Evolutionary conservation across 1,140 invertebrate genomes (phyloP).

Genomic region (Dysdera silvatica): DNA sequence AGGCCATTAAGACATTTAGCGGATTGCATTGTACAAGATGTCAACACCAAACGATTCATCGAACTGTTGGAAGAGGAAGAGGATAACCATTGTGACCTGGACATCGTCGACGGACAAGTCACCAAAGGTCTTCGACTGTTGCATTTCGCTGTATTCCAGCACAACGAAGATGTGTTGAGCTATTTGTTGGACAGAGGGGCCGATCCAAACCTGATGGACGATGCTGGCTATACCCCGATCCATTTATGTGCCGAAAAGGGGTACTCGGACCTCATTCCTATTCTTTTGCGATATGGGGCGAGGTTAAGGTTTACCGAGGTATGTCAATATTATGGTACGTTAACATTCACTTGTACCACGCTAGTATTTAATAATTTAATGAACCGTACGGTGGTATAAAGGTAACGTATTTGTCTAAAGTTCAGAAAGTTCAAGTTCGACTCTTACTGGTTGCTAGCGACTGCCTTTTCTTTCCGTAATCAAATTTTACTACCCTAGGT

Average conservation of each 20-base stretch:
- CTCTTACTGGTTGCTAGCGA: too few species aligned
- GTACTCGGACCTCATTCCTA: conserved; percentile 49
- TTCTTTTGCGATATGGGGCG: conserved; percentile 69
- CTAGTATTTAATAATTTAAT: too few species aligned
- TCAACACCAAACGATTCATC: not conserved
- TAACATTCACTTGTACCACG: too few species aligned
- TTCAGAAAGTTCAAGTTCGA: too few species aligned
- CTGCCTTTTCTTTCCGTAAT: too few species aligned
- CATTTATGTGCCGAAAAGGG: conserved; percentile 80
- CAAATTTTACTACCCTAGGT: too few species aligned
- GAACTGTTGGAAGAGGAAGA: conserved; percentile 11
- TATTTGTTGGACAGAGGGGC: conserved; percentile 62
- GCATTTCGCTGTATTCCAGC: conserved; percentile 82
- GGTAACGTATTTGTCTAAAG: too few species aligned
- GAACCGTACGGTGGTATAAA: too few species aligned
- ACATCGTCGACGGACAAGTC: conserved; percentile 57
- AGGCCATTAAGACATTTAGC: conserved; percentile 7
- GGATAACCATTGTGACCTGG: too few species aligned
- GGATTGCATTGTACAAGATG: conserved; percentile 4
- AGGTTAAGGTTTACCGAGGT: conserved; percentile 60
- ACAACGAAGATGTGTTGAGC: conserved; percentile 66
- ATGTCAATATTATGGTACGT: conserved; percentile 11
- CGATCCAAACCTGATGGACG: conserved; percentile 73
- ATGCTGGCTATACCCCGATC: conserved; percentile 79
- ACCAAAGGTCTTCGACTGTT: conserved; percentile 65